Conservation (phyloP, 2,888 invertebrate species). For the Drosophila picticornis region DNA sequence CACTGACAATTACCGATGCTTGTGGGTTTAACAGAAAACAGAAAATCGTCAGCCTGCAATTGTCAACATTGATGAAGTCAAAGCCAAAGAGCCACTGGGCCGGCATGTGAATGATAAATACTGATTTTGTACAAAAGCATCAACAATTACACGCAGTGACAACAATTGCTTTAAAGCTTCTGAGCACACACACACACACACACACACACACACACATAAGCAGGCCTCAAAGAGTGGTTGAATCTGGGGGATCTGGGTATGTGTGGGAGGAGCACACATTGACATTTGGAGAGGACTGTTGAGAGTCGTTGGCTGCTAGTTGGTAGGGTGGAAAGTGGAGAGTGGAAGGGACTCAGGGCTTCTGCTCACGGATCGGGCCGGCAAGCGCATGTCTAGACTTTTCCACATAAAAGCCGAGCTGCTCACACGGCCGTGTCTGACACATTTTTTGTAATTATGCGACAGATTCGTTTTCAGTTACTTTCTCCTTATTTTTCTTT, state of each 20-base stretch:
- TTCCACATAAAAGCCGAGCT: slow-evolving; percentile 68
- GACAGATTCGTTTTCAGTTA: slow-evolving; percentile 66
- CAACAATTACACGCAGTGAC: slow-evolving; percentile 52
- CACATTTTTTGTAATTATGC: slow-evolving; percentile 75
- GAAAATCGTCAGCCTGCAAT: slow-evolving; percentile 26
- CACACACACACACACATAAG: slow-evolving; percentile 2
- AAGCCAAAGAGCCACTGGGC: slow-evolving; percentile 9
- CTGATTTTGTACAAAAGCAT: slow-evolving; percentile 51
- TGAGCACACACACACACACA: slow-evolving; percentile 1
- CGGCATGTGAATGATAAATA: slow-evolving; percentile 51
- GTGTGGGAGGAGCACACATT: slow-evolving; percentile 8
- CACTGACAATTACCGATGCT: slow-evolving; percentile 29
- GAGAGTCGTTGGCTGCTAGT: not conserved
- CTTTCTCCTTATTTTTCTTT: not conserved
- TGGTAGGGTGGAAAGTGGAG: not conserved
- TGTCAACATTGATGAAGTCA: slow-evolving; percentile 20
- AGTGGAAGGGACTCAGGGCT: not conserved
- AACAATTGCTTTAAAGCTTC: slow-evolving; percentile 41
- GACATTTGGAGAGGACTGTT: slow-evolving; percentile 20
- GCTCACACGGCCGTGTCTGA: slow-evolving; percentile 64
- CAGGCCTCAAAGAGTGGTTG: not conserved
- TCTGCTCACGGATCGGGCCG: slow-evolving; percentile 25
- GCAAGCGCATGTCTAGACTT: slow-evolving; percentile 56
- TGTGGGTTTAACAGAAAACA: slow-evolving; percentile 17
- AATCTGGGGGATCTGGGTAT: not conserved